Base-by-base conservation (phyloP, 2,888 invertebrate genomes). In the Tetranychus truncatus region DNA sequence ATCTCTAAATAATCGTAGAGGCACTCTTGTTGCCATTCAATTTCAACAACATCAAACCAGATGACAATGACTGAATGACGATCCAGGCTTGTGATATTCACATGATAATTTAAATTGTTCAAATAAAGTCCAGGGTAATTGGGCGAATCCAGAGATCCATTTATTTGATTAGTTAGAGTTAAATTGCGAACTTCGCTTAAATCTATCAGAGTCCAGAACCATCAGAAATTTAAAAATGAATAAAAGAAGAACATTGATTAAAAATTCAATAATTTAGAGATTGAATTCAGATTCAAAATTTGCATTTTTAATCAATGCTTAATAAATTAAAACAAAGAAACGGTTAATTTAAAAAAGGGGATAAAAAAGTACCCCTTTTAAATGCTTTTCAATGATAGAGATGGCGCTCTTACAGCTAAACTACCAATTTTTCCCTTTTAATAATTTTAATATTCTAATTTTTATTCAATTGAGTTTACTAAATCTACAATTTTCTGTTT, bases 1-100 rank as follows among this genome's bases (percentile, higher is more conserved):
- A 90, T 85, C 83, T 89, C 88, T 67, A 91, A 85, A 81, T 86
- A 90, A 82, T 91, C 91, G 81, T 91, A 91, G 2, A 91, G 85
- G 80, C 91, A 91, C 81, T 90, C 88, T 76, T 87, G 85, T 83
- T 91, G 91, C 75, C 86, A 84, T 82, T 91, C 91, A 76, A 91
- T 82, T 81, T 90, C 89, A 73, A 91, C 85, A 79, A 85, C 85
- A 44, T 78, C 75, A 24, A 79, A 78, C 71, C 75, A 86, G 75
- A 90, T 84, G 6, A 90, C 87, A 6, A 91, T 84, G 74, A 90
- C 84, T 0, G 88, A 87, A 78, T 86, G 85, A 15, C 86, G 85
- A 0, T 89, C 88, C 6, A 88, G 45, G 21, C 21, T 88, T n/a
- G 84, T 81, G 69, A 91, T 85, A 77, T 85, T 86, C 69, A 88